These are phyloP conservation scores for Pogona vitticeps DNA, from an alignment of 2,113 vertebrate species.

Conservation along the genomic window DNA sequence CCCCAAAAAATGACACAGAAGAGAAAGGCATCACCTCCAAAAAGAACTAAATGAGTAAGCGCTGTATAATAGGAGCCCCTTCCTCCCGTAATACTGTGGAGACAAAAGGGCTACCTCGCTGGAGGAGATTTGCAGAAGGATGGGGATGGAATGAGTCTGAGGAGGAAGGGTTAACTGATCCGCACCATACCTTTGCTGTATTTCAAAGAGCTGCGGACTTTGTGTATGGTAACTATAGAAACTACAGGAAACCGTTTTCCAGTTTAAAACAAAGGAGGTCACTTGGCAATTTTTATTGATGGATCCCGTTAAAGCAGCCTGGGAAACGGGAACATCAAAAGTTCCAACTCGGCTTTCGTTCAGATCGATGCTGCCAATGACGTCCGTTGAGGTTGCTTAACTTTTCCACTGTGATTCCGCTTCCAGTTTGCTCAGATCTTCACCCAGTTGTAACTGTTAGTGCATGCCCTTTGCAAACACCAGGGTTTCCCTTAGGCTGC, in stretches of 20 bases:
- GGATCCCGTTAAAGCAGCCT: background rate
- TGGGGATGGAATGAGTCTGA: no score
- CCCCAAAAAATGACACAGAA: no score
- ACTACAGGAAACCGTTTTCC: background rate
- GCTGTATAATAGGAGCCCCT: no score
- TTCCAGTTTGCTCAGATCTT: constrained; percentile 1
- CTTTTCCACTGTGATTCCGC: background rate
- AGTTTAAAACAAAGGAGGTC: background rate
- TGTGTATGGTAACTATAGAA: background rate
- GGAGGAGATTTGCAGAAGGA: no score
- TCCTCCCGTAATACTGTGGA: no score
- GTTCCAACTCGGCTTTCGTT: background rate
- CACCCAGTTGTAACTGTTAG: background rate
- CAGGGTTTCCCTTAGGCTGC: background rate
- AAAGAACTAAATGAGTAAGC: no score
- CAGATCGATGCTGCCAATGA: background rate
- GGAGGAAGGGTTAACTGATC: background rate
- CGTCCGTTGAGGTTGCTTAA: background rate
- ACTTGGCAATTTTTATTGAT: background rate
- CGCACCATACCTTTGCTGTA: background rate
- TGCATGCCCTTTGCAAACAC: background rate
- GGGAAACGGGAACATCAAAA: background rate
- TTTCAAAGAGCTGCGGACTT: background rate
- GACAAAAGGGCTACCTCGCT: no score
- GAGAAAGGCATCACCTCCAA: no score